These are phyloP conservation scores for Phylloscopus trochilus DNA, from an alignment of 2,113 vertebrate species.

Conservation along the genomic window DNA sequence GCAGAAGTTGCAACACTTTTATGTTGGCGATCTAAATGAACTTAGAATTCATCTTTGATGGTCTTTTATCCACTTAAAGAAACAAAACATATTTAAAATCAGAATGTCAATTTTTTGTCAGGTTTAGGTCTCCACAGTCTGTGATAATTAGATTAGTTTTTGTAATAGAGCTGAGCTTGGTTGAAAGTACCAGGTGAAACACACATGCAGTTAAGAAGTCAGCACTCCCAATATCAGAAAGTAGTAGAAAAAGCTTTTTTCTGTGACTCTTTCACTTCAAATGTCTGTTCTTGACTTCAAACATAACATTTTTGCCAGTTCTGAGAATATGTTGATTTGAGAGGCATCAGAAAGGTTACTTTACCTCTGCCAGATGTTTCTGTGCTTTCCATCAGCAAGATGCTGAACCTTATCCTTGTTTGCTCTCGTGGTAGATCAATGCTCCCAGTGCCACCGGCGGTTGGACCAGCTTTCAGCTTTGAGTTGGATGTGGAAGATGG, in stretches of 20 bases:
- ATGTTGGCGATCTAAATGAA: neutral
- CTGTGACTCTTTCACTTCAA: neutral
- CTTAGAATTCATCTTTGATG: neutral
- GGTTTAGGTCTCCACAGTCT: neutral
- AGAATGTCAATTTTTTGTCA: neutral
- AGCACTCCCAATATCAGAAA: neutral
- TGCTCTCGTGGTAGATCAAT: constrained; percentile 83
- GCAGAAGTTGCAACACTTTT: neutral
- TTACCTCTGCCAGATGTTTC: neutral
- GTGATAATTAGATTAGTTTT: neutral
- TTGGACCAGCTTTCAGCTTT: constrained; percentile 92
- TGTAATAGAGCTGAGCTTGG: neutral
- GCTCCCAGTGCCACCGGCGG: constrained; percentile 92
- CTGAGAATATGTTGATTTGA: neutral
- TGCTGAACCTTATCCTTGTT: neutral
- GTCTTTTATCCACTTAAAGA: neutral
- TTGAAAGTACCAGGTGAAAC: neutral
- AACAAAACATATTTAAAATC: neutral
- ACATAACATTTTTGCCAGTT: neutral
- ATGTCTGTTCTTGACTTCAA: neutral
- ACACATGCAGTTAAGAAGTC: neutral
- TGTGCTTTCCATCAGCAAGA: neutral
- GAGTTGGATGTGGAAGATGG: constrained; percentile 98
- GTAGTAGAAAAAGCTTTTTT: neutral
- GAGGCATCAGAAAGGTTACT: neutral